Conservation (phyloP, 2,113 vertebrate genomes). For the Etheostoma cragini region DNA sequence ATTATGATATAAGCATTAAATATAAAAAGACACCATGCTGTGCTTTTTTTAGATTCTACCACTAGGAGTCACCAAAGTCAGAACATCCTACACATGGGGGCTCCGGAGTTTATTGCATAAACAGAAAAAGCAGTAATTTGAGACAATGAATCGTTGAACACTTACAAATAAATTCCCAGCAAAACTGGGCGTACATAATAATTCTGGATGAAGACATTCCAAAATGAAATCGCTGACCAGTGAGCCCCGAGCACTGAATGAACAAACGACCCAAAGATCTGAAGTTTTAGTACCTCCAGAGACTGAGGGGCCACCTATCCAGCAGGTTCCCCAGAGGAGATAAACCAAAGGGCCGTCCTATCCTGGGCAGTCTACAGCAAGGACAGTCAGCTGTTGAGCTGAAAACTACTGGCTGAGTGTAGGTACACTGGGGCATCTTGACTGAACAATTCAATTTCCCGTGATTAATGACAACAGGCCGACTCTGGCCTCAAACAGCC, state of each 20-base stretch:
- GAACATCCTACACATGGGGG: too few species aligned
- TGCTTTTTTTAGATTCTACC: too few species aligned
- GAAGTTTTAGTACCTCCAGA: conserved; percentile 59
- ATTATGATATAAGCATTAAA: too few species aligned
- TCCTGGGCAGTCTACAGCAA: conserved; percentile 62
- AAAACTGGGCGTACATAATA: too few species aligned
- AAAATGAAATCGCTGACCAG: too few species aligned
- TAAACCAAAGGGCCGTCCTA: conserved; percentile 71
- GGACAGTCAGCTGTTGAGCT: conserved; percentile 76
- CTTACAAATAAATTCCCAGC: too few species aligned
- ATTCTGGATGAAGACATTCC: too few species aligned
- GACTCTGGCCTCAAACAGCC: conserved; percentile 35
- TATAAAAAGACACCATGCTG: too few species aligned
- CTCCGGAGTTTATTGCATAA: too few species aligned
- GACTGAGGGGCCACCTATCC: conserved; percentile 66
- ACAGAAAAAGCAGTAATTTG: too few species aligned
- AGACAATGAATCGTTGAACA: too few species aligned
- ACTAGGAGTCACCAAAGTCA: too few species aligned
- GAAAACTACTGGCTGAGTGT: conserved; percentile 76
- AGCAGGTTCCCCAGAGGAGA: conserved; percentile 57
- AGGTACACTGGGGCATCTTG: conserved; percentile 66
- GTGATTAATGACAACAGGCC: conserved; percentile 74
- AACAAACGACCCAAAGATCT: conserved; percentile 19
- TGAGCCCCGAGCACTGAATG: conserved; percentile 6
- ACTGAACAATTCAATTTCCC: conserved; percentile 82